Base-by-base conservation (phyloP, 2,888 invertebrate genomes). In the Kuschelorhynchus macadamiae region DNA sequence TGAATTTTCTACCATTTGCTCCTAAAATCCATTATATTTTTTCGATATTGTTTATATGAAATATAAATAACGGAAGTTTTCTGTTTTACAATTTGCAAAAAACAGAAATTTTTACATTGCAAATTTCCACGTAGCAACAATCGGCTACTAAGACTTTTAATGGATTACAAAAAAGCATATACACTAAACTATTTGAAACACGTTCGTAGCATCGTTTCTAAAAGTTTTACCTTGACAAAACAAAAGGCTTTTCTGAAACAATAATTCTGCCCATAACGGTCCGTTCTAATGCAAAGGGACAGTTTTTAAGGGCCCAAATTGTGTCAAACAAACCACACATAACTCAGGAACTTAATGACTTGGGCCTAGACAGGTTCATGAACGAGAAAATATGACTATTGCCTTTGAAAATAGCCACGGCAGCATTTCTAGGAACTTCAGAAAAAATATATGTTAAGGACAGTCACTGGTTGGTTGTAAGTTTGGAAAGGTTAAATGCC, bases 311-410 rank as follows among this genome's bases (percentile, higher is more conserved):
- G 79, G 77, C 76, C 77, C 76, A 77, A 78, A 78, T 78, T 75
- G 77, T 80, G 81, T 81, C 81, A n/a, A n/a, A n/a, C n/a, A 79
- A 79, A 80, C 80, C 77, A 77, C 78, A 79, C 80, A 78, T 80
- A 81, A 81, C 78, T 82, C 77, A 78, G 70, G 67, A 69, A 73
- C 78, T 80, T 80, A 80, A 80, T 79, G 80, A 77, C 57, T 71
- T 32, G 46, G 68, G 64, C 67, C 68, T 59, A 72, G 77, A 76
- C 78, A 76, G 73, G 70, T 75, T 73, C 72, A 73, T 72, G 71
- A 71, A 68, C 61, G 71, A 71, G 18, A 55, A 70, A 60, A 56
- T 67, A 67, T 68, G 49, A 42, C 69, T 65, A 61, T 72, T 72
- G 72, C 71, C 72, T 71, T 59, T 41, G 56, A 55, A 42, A 62